Percentiles rank a stretch among this genome's conserved stretches.
Evolutionary conservation across 2,888 invertebrate genomes (phyloP).

Genomic region (Choristoneura rosaceana): DNA sequence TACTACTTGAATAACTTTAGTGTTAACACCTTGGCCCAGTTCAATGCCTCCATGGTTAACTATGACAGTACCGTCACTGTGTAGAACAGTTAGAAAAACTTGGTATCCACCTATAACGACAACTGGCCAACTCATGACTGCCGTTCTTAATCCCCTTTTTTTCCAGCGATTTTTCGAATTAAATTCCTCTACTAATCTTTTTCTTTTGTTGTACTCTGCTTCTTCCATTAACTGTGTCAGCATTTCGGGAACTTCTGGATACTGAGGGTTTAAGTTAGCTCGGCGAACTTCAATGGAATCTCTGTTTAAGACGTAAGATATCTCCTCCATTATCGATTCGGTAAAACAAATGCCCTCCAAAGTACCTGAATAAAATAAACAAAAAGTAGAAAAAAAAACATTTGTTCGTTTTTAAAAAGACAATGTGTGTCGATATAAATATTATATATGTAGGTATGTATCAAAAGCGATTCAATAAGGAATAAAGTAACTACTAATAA

Average conservation of each 20-base stretch:
- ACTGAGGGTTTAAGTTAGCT: slow-evolving; percentile 74
- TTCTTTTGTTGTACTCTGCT: slow-evolving; percentile 78
- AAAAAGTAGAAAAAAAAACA: not conserved
- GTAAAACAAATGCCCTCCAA: slow-evolving; percentile 86
- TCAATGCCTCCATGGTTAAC: slow-evolving; percentile 90
- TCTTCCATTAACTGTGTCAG: slow-evolving; percentile 76
- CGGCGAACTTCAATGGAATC: slow-evolving; percentile 86
- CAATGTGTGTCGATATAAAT: too few species aligned
- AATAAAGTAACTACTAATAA: too few species aligned
- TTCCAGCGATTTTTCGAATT: slow-evolving; percentile 90
- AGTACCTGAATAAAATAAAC: slow-evolving; percentile 67
- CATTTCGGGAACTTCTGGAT: slow-evolving; percentile 72
- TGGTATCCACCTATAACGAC: slow-evolving; percentile 80
- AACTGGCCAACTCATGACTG: slow-evolving; percentile 89
- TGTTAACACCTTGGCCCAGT: slow-evolving; percentile 93
- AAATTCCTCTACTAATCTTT: slow-evolving; percentile 76
- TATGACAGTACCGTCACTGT: slow-evolving; percentile 89
- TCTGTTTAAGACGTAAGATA: slow-evolving; percentile 81
- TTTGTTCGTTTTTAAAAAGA: too few species aligned
- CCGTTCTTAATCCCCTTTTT: slow-evolving; percentile 89
- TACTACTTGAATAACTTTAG: slow-evolving; percentile 87
- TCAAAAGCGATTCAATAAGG: too few species aligned
- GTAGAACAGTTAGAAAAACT: slow-evolving; percentile 88
- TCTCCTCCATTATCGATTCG: slow-evolving; percentile 89
- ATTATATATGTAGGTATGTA: too few species aligned